Evolutionary conservation across 2,113 vertebrate species (phyloP).

Genomic region (Xiphias gladius): DNA sequence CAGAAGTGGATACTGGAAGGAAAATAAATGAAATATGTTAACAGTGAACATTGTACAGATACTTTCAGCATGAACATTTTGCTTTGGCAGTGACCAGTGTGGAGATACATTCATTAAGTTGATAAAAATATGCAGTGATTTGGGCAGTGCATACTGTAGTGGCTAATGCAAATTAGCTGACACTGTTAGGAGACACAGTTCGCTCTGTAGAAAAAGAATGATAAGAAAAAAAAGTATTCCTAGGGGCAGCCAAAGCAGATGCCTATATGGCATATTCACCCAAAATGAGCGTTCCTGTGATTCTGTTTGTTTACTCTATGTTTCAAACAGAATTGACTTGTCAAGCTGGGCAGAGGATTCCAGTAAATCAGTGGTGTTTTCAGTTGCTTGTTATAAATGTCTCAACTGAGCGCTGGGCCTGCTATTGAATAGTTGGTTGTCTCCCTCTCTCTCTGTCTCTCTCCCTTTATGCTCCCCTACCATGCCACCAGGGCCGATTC

Average conservation of each 20-base stretch:
- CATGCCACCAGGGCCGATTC: conserved; percentile 40
- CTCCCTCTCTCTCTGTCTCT: conserved; percentile 24
- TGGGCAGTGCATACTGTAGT: not conserved
- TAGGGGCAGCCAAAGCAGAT: conserved; percentile 17
- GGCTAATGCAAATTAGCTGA: not conserved
- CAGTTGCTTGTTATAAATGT: conserved; percentile 57
- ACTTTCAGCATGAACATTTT: conserved; percentile 1
- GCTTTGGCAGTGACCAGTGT: not conserved
- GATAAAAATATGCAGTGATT: not conserved
- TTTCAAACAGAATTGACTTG: conserved; percentile 48
- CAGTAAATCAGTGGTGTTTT: conserved; percentile 58
- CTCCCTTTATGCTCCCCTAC: conserved; percentile 43
- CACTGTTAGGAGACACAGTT: not conserved
- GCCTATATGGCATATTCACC: conserved; percentile 3
- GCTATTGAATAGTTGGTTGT: conserved; percentile 19
- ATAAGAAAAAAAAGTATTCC: not conserved
- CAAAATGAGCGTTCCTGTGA: conserved; percentile 12
- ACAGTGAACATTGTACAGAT: conserved; percentile 1
- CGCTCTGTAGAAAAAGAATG: not conserved
- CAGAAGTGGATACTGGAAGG: not conserved
- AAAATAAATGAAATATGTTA: not conserved
- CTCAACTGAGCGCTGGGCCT: conserved; percentile 47
- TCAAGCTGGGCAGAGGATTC: conserved; percentile 31
- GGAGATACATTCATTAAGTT: conserved; percentile 11
- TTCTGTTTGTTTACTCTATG: conserved; percentile 60